Evolutionary conservation across 1,140 invertebrate species (phyloP).

Genomic region (Ostrea edulis): DNA sequence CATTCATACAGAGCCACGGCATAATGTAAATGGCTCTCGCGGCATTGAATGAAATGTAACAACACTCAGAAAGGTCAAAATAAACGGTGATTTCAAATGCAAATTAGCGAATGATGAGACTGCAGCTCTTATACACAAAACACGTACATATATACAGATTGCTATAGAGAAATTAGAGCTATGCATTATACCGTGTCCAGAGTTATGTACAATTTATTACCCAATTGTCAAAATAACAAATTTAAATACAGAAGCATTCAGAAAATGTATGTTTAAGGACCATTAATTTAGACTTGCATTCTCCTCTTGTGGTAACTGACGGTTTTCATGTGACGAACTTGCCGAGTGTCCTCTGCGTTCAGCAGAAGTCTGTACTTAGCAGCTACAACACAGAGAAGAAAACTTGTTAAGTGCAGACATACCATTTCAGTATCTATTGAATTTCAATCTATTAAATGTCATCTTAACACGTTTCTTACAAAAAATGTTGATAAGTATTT

Average conservation of each 20-base stretch:
- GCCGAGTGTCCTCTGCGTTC: background rate
- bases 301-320: background rate
- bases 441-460: background rate
- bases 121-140: background rate
- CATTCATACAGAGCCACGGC: constrained; percentile 2
- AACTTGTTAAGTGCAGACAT: background rate
- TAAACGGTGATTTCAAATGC: constrained; percentile 30
- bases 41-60: constrained; percentile 14
- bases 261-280: constrained; percentile 6
- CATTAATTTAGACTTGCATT: background rate
- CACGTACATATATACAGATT: background rate
- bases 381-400: background rate
- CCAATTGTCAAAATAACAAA: constrained; percentile 30
- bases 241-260: constrained; percentile 33
- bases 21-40: constrained; percentile 2
- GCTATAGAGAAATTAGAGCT: constrained; percentile 8
- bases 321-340: background rate
- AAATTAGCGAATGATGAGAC: background rate
- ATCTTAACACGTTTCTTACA: background rate
- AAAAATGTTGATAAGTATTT: background rate
- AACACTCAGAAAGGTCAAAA: background rate
- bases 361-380: background rate
- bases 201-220: constrained; percentile 7
- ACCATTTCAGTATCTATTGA: background rate
- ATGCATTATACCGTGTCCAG: constrained; percentile 26